Percentiles rank a stretch among this genome's conserved stretches.
Evolutionary conservation across 2,888 invertebrate species (phyloP).

Genomic region (Argyra leucocephala): DNA sequence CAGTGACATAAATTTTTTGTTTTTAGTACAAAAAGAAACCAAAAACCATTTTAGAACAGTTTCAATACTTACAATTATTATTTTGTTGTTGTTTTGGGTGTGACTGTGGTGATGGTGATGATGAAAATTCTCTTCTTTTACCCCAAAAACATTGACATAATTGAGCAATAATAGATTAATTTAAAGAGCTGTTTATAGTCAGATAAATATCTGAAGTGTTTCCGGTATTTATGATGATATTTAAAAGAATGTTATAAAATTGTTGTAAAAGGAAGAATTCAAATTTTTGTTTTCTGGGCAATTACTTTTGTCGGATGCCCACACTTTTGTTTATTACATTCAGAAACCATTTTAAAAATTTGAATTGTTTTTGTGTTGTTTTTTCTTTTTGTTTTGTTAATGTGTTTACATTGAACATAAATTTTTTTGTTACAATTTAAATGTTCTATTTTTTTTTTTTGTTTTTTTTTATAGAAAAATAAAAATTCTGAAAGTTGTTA

Average conservation of each 20-base stretch:
- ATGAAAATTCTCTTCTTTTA: too few relatives aligned
- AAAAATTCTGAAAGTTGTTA: too few relatives aligned
- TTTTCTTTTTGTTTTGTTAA: neutral
- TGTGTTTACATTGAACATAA: neutral
- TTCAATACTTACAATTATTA: too few relatives aligned
- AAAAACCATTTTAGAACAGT: too few relatives aligned
- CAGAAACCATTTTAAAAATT: too few relatives aligned
- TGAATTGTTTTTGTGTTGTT: neutral
- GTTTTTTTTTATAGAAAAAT: neutral
- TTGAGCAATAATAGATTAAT: neutral
- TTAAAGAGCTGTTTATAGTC: neutral
- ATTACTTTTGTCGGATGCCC: neutral
- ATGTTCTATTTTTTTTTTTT: neutral
- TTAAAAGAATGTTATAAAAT: neutral
- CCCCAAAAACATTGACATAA: neutral
- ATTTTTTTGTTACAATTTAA: neutral
- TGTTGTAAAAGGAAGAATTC: neutral
- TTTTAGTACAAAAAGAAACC: too few relatives aligned
- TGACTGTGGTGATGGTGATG: too few relatives aligned
- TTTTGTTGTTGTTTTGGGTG: too few relatives aligned
- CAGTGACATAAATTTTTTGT: neutral
- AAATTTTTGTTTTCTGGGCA: neutral
- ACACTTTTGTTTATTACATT: neutral
- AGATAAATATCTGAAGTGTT: neutral
- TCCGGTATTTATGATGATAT: neutral